Evolutionary conservation across 1,140 invertebrate genomes (phyloP).

Genomic region (Papilio polyxenes): DNA sequence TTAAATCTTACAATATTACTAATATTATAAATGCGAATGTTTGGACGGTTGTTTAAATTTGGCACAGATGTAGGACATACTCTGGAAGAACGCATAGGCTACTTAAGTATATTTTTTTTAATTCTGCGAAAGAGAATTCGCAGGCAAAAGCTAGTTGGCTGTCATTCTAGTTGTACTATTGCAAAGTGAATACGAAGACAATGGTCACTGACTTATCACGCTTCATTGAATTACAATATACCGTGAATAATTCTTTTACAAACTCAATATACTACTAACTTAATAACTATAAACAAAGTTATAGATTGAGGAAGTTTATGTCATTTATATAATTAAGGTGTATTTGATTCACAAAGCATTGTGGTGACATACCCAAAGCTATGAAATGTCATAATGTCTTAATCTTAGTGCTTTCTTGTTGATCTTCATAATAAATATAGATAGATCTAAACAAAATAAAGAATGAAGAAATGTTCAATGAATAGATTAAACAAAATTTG

Average conservation of each 20-base stretch:
- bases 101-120: too few species aligned
- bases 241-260: neutral
- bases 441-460: neutral
- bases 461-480: neutral
- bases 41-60: too few species aligned
- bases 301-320: neutral
- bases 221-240: neutral
- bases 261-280: neutral
- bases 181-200: neutral
- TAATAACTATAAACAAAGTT: neutral
- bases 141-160: too few species aligned
- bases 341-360: neutral
- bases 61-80: too few species aligned
- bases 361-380: neutral
- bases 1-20: neutral
- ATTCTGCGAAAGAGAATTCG: too few species aligned
- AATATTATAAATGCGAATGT: too few species aligned
- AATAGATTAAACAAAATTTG: constrained; percentile 8
- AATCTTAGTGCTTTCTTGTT: neutral
- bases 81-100: too few species aligned
- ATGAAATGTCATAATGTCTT: neutral
- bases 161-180: neutral
- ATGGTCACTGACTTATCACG: constrained; percentile 5
- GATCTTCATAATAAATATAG: neutral
- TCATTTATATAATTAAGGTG: neutral